These are phyloP conservation scores for Orthosia gracilis DNA, from an alignment of 2,888 invertebrate genomes.

Conservation along the genomic window DNA sequence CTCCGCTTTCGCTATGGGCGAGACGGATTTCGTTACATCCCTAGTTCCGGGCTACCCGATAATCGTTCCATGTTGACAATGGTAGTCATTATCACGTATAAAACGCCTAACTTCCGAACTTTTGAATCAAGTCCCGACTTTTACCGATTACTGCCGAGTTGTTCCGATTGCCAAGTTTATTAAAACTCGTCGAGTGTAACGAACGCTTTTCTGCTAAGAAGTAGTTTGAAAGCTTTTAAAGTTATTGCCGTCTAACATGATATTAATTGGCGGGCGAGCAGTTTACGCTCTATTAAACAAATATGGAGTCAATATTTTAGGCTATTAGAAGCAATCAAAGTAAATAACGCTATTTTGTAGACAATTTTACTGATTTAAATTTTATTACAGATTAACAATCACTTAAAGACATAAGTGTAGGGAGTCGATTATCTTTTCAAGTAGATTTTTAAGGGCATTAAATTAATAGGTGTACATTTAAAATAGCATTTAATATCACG, in stretches of 20 bases:
- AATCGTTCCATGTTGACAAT: slow-evolving; percentile 79
- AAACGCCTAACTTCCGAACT: slow-evolving; percentile 69
- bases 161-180: slow-evolving; percentile 50
- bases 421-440: slow-evolving; percentile 13
- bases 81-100: slow-evolving; percentile 74
- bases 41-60: slow-evolving; percentile 69
- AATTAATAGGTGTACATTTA: slow-evolving; percentile 36
- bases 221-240: slow-evolving; percentile 60
- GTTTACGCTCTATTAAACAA: slow-evolving; percentile 49
- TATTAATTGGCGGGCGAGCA: slow-evolving; percentile 43
- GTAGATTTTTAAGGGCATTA: not conserved
- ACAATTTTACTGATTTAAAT: slow-evolving; percentile 9
- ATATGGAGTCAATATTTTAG: slow-evolving; percentile 10
- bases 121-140: slow-evolving; percentile 41
- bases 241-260: slow-evolving; percentile 38
- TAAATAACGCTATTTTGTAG: slow-evolving; percentile 28
- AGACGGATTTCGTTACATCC: not conserved
- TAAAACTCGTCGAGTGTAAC: slow-evolving; percentile 49
- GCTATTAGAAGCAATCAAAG: slow-evolving; percentile 35
- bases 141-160: slow-evolving; percentile 29
- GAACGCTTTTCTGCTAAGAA: slow-evolving; percentile 28
- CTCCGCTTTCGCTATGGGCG: not conserved
- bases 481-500: slow-evolving; percentile 48
- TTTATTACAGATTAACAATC: slow-evolving; percentile 14
- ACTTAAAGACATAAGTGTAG: slow-evolving; percentile 13